Evolutionary conservation across 2,888 invertebrate genomes (phyloP).

Genomic region (Agrochola circellaris): DNA sequence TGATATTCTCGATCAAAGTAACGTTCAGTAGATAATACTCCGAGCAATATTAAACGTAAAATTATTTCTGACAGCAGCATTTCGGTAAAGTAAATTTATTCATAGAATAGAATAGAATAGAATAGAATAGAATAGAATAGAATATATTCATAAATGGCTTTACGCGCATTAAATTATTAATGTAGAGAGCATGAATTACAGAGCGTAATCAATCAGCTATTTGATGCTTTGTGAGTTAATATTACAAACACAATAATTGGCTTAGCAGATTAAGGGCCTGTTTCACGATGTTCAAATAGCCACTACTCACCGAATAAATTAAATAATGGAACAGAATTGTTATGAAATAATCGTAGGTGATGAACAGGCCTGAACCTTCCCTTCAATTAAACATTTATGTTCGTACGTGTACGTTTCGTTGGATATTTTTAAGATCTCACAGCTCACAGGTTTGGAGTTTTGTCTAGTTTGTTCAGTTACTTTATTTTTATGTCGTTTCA

Average conservation of each 20-base stretch:
- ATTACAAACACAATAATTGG: background rate
- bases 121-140: too few relatives aligned
- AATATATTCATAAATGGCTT: constrained; percentile 20
- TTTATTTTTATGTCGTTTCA: background rate
- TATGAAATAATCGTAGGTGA: background rate
- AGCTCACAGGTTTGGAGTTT: background rate
- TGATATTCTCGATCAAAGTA: constrained; percentile 16
- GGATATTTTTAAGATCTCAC: background rate
- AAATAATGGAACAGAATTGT: background rate
- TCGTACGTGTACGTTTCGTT: too few relatives aligned
- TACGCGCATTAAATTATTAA: constrained; percentile 22
- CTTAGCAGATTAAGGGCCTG: background rate
- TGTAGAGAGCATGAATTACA: constrained; percentile 12
- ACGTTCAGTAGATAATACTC: constrained; percentile 6
- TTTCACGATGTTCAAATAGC: background rate
- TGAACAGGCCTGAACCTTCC: background rate
- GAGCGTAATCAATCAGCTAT: constrained; percentile 16
- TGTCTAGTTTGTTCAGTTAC: background rate
- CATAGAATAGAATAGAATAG: too few relatives aligned
- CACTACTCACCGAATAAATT: background rate
- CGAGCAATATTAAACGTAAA: constrained; percentile 31
- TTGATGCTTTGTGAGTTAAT: background rate
- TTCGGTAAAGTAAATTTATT: constrained; percentile 35
- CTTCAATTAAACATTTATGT: background rate
- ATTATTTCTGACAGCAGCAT: constrained; percentile 28